Evolutionary conservation across 2,888 invertebrate genomes (phyloP).

Genomic region (Drosophila planitibia): DNA sequence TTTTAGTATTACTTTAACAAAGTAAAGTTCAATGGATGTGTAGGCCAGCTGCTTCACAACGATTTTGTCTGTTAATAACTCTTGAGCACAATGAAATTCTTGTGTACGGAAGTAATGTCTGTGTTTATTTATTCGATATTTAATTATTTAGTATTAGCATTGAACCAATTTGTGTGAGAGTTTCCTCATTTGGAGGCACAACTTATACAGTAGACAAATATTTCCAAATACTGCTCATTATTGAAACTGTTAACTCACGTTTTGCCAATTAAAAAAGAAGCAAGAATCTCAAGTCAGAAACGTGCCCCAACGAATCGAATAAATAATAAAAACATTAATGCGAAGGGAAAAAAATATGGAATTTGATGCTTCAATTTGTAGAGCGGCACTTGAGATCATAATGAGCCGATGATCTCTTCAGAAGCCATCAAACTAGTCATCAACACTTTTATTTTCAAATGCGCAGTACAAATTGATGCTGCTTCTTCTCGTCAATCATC

Average conservation of each 20-base stretch:
- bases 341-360: constrained; percentile 20
- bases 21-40: constrained; percentile 47
- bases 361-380: constrained; percentile 77
- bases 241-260: constrained; percentile 76
- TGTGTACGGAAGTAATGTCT: constrained; percentile 41
- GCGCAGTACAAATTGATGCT: constrained; percentile 59
- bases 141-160: constrained; percentile 52
- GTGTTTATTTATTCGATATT: constrained; percentile 34
- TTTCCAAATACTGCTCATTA: constrained; percentile 62
- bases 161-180: constrained; percentile 71
- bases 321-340: constrained; percentile 20
- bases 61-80: constrained; percentile 6
- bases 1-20: neutral
- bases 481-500: constrained; percentile 4
- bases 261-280: constrained; percentile 68
- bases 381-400: constrained; percentile 71
- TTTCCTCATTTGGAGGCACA: constrained; percentile 61
- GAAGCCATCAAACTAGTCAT: constrained; percentile 47
- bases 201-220: constrained; percentile 39
- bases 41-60: constrained; percentile 25
- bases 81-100: constrained; percentile 17
- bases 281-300: constrained; percentile 65
- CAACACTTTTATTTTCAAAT: constrained; percentile 77
- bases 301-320: constrained; percentile 56
- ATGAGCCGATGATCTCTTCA: constrained; percentile 57